Evolutionary conservation across 2,113 vertebrate species (phyloP), one percentile per base, ranked within the genome.

Genomic region (Picathartes gymnocephalus): DNA sequence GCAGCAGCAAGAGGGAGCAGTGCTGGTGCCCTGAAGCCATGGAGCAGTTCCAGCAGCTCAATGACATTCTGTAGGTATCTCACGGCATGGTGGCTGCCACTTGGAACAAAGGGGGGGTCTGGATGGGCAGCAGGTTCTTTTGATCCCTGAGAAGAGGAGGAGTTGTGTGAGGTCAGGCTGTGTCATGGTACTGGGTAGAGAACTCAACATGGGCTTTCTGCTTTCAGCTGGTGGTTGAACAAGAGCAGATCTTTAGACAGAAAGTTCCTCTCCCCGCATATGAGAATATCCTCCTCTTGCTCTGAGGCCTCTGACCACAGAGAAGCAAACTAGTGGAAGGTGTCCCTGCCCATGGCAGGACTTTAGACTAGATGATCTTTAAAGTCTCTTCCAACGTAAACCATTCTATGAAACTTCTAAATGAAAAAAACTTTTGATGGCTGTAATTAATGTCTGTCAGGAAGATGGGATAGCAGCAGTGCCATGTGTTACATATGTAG

Each of bases 21-120:
- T 99, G 99, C 94, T 99, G 99, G 99, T 99, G 99, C 84, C 98
- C 97, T 48, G 97, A 97, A 70, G 99, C 99, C 11, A 97, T 99
- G 98, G 98, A 98, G 80, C 98, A 98, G 74, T 99, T 99, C 72
- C 98, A 98, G 74, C 98, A 98, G 94, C 98, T 99, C 92, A 99
- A 98, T 92, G 98, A 98, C 79, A 98, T 99, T 27, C 98, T 99
- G 99, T 99, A 95, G 97, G 99, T 98, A 33, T 25, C 31, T 22
- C 33, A 2, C 0, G 0, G 74, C 23, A 30, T 3, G 37, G 24
- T 33, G 60, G 30, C 28, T 82, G 70, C 47, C 22, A 0, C 69
- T 72, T 0, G 0, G 65, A 42, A 27, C 47, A 5, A 45, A 27
- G 21, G 9, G 3, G 3, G 6, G 13, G 11, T 21, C 22, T 3